Conservation (phyloP, 2,797 vertebrate genomes). For the Etheostoma nigrum region DNA sequence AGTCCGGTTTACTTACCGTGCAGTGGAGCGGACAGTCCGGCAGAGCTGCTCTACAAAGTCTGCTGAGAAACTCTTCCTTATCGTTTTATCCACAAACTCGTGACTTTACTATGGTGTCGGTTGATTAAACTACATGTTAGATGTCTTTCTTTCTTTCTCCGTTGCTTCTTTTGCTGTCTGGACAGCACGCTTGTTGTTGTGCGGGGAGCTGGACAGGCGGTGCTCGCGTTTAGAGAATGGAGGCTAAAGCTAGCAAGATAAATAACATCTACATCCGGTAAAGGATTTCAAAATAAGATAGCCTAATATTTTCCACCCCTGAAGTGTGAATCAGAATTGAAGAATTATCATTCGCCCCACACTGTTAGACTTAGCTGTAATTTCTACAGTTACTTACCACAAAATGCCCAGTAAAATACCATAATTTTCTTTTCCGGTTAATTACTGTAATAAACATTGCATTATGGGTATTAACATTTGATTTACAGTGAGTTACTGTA, state of each 20-base stretch:
- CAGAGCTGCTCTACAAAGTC: conserved; percentile 29
- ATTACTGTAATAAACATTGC: too few relatives aligned
- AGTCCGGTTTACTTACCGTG: conserved; percentile 41
- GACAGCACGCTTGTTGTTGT: conserved; percentile 46
- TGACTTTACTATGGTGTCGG: conserved; percentile 8
- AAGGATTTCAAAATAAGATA: conserved; percentile 60
- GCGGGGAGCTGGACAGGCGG: neutral
- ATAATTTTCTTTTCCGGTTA: too few relatives aligned
- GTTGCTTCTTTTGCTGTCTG: neutral
- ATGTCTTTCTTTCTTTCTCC: neutral
- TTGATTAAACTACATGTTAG: neutral
- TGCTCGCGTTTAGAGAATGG: conserved; percentile 1
- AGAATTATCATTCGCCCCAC: too few relatives aligned
- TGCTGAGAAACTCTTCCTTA: conserved; percentile 25
- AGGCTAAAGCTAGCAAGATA: neutral
- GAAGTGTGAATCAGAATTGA: neutral
- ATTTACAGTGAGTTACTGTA: too few relatives aligned
- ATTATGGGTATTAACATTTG: too few relatives aligned
- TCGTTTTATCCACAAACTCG: conserved; percentile 32
- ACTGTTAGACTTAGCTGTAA: too few relatives aligned
- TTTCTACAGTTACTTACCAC: too few relatives aligned
- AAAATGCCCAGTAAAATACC: too few relatives aligned
- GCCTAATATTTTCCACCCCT: neutral
- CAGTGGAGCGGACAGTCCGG: conserved; percentile 9
- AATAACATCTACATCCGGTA: conserved; percentile 23